Evolutionary conservation across 92 coral and sea anemone genomes (phyloP), one percentile per base, ranked within the genome.

Genomic region (Zoanthus gigantus): DNA sequence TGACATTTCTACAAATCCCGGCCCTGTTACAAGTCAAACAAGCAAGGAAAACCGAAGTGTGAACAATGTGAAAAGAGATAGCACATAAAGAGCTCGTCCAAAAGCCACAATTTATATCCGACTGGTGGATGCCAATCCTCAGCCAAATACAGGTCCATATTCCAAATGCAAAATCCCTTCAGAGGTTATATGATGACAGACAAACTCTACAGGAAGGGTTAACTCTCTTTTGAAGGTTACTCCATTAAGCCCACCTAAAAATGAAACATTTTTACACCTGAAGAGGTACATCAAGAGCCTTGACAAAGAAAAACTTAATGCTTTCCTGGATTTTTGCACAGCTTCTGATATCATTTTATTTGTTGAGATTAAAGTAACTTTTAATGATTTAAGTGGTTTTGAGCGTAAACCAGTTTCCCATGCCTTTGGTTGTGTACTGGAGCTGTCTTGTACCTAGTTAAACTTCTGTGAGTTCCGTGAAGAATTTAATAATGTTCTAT

Each of bases 71-170:
- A 7, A 56, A 46, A 63, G 67, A 86, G 78, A 56, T 86, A 12
- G 89, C 89, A 56, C 89, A 86, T 44, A 86, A 86, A 48, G 89
- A 85, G 72, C 72, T 85, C 3, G 56, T 74, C 82, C 83, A 85
- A 12, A 85, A 85, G 83, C 83, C 82, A 17, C 78, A 79, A 48
- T 85, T 74, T 60, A 79, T 73, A 54, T 48, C 82, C 57, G 89
- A 85, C 44, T 85, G 83, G 17, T 85, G 89, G 89, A 60, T 77
- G 44, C 82, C 69, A 46, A 8, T 74, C 54, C 72, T 85, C 53
- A 78, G 78, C 23, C 34, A 28, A 74, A n/a, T 85, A 12, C 78
- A 85, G 60, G 23, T 79, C 53, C 23, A 7, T 17, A 74, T 75
- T 50, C 77, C 82, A 7, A 75, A 69, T 45, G 73, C 46, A 17